Conservation (phyloP, 2,113 vertebrate genomes). For the Columbina picui region DNA sequence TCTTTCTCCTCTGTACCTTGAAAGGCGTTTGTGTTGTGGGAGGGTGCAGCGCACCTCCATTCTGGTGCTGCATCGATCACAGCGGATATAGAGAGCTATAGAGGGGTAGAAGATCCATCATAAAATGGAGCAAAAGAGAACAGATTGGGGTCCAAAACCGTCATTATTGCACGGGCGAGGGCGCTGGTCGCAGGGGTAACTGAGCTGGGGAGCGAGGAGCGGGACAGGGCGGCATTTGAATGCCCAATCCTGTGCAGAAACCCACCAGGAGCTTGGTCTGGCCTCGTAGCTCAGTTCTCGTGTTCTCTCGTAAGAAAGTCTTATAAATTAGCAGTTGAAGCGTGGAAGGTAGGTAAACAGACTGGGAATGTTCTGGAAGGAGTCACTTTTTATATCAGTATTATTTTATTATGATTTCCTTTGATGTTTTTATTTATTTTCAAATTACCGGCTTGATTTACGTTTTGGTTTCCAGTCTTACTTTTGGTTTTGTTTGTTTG, state of each 20-base stretch:
- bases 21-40: not conserved
- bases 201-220: not conserved
- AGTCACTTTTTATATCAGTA: slow-evolving; percentile 72
- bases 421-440: slow-evolving; percentile 19
- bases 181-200: not conserved
- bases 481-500: slow-evolving; percentile 45
- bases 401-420: slow-evolving; percentile 67
- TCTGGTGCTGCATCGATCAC: not conserved
- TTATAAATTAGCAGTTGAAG: slow-evolving; percentile 86
- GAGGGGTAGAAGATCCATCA: not conserved
- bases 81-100: not conserved
- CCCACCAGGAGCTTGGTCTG: slow-evolving; percentile 74
- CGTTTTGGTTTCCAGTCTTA: slow-evolving; percentile 43
- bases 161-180: not conserved
- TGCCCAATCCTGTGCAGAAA: slow-evolving; percentile 46
- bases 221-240: not conserved
- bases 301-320: slow-evolving; percentile 91
- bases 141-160: not conserved
- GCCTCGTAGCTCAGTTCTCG: slow-evolving; percentile 65
- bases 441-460: not conserved
- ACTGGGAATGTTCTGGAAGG: slow-evolving; percentile 73
- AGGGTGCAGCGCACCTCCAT: not conserved
- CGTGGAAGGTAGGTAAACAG: slow-evolving; percentile 94
- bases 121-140: not conserved
- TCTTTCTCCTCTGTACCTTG: not conserved